Conservation (phyloP, 2,888 invertebrate species). For the Pseudococcus longispinus region DNA sequence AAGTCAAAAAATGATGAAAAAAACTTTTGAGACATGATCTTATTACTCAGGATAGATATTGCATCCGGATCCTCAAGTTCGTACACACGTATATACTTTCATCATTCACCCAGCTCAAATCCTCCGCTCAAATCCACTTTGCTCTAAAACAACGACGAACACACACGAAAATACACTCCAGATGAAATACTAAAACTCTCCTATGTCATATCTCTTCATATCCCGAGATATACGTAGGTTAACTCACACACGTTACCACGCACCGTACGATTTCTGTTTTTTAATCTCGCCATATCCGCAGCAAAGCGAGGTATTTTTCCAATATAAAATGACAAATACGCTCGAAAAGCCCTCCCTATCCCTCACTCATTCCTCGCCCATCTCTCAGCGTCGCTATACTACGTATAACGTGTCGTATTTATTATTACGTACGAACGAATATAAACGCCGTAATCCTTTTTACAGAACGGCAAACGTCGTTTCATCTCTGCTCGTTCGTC, state of each 20-base stretch:
- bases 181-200: background rate
- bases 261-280: background rate
- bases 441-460: background rate
- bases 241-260: background rate
- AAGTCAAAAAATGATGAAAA: too few relatives aligned
- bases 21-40: too few relatives aligned
- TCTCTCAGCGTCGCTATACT: background rate
- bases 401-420: too few relatives aligned
- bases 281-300: background rate
- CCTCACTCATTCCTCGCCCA: background rate
- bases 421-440: too few relatives aligned
- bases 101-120: too few relatives aligned
- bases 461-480: background rate
- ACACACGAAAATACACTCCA: background rate
- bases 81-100: too few relatives aligned
- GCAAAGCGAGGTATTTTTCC: background rate
- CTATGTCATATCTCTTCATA: background rate
- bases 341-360: background rate
- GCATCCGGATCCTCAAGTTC: too few relatives aligned
- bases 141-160: background rate
- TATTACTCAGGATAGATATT: too few relatives aligned
- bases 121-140: background rate
- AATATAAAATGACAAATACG: slow-evolving; percentile 35
- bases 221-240: background rate
- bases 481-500: background rate